phyloP scores from a whole-genome alignment of 2,113 vertebrate species.

The Poecilia latipinna region DNA sequence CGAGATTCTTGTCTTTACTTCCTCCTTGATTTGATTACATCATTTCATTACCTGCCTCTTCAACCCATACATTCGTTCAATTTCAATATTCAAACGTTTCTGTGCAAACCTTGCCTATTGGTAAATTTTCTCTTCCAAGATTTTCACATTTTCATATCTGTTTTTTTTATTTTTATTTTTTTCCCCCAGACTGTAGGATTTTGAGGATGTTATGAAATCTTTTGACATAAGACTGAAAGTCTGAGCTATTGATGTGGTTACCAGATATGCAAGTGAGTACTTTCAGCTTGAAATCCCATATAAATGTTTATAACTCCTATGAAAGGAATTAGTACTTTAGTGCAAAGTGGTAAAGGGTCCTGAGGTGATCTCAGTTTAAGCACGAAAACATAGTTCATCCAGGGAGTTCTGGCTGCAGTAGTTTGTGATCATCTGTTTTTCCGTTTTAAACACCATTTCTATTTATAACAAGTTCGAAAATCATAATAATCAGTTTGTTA shows the following conservation, averaged over 20 bases:
- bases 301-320: too few species aligned
- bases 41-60: neutral
- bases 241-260: too few species aligned
- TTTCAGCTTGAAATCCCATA: too few species aligned
- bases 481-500: neutral
- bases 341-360: too few species aligned
- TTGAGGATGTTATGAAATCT: constrained; percentile 11
- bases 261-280: too few species aligned
- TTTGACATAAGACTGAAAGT: too few species aligned
- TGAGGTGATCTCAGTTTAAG: too few species aligned
- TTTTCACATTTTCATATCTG: constrained; percentile 24
- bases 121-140: constrained; percentile 5
- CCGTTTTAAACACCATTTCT: too few species aligned
- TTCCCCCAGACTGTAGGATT: constrained; percentile 10
- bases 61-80: constrained; percentile 5
- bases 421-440: too few species aligned
- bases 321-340: too few species aligned
- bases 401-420: too few species aligned
- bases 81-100: constrained; percentile 27
- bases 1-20: constrained; percentile 29
- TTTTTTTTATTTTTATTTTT: neutral
- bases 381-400: too few species aligned
- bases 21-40: constrained; percentile 11
- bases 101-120: constrained; percentile 6
- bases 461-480: neutral